Evolutionary conservation across 2,888 invertebrate species (phyloP).

Genomic region (Mimachlamys varia): DNA sequence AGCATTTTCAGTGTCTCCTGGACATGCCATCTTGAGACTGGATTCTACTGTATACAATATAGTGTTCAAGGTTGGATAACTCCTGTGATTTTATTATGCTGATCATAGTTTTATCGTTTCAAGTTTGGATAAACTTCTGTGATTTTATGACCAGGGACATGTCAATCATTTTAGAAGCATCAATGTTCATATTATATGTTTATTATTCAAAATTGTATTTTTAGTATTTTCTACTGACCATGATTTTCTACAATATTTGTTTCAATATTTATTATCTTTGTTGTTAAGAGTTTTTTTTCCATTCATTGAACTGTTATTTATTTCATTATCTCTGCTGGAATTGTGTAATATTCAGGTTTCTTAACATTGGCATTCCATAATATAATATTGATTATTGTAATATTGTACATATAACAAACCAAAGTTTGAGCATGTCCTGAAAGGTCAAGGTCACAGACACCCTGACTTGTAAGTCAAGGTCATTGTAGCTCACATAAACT

Average conservation of each 20-base stretch:
- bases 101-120: no score
- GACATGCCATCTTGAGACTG: constrained; percentile 43
- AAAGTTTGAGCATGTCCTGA: no score
- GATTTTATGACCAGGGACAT: background rate
- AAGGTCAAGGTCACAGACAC: no score
- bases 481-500: no score
- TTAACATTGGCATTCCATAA: no score
- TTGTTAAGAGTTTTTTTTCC: no score
- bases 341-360: no score
- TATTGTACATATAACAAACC: no score
- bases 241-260: background rate
- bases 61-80: constrained; percentile 4
- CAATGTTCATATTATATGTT: background rate
- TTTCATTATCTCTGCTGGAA: no score
- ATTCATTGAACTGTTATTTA: no score
- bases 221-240: background rate
- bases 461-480: no score
- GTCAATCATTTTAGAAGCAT: background rate
- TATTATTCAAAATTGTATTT: background rate
- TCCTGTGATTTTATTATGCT: background rate
- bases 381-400: no score
- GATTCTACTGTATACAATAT: background rate
- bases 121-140: background rate
- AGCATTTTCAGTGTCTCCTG: constrained; percentile 63
- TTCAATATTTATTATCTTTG: background rate